Base-by-base conservation (phyloP, 2,797 vertebrate genomes). In the Chaetophractus vellerosus region DNA sequence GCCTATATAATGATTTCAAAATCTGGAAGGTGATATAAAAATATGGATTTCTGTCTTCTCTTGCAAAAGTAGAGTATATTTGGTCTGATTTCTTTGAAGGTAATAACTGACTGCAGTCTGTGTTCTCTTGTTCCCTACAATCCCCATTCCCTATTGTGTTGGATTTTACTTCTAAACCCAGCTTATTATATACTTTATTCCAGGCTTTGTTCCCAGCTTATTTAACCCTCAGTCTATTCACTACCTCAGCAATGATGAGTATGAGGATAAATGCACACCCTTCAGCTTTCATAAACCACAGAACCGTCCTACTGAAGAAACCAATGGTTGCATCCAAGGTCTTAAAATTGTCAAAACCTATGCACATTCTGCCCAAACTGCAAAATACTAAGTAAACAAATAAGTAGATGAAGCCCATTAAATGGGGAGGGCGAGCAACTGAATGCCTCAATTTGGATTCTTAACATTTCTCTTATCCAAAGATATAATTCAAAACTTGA, bases 331-430 rank as follows among this genome's bases (percentile, higher is more conserved):
- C 10, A 0, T 64, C 85, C 59, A 88, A 92, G 90, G 2, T 57
- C 87, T 95, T 33, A 64, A 69, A 95, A 96, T 81, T 94, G 81
- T 64, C 45, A 59, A 69, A 86, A 68, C 5, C 5, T 50, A 76
- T 91, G 5, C 24, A 83, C 79, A 75, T 61, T 84, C 28, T 71
- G 12, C 12, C 72, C 41, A 87, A 38, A 84, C 75, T 33, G 0
- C 11, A 81, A 92, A 81, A 68, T 0, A 85, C 66, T 45, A 26
- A 50, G 24, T n/a, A 91, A 84, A 83, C n/a, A 57, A 87, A 64
- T 88, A 87, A 64, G 88, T 79, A 80, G 41, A 7, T 41, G 12
- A 38, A 52, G 19, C 7, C 21, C 21, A 68, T n/a, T 45, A 72
- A 26, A 45, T 31, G 14, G 57, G 11, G 64, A 78, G 14, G 14